These are phyloP conservation scores for Bombus cullumanus DNA, from an alignment of 1,140 invertebrate species.

Conservation along the genomic window DNA sequence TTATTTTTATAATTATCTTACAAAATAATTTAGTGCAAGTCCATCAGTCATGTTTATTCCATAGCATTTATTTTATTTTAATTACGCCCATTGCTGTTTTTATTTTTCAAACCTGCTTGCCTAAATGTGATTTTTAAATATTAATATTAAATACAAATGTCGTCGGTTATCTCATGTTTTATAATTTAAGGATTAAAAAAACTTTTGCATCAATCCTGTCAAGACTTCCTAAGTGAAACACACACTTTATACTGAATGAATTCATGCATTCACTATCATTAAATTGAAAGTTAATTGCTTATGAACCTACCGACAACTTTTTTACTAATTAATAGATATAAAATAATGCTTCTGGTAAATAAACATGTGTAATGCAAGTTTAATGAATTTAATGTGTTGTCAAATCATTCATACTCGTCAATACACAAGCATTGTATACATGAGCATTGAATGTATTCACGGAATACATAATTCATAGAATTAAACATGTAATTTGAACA, in stretches of 20 bases:
- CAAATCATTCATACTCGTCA: slow-evolving; percentile 74
- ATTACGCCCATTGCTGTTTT: not conserved
- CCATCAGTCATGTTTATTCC: slow-evolving; percentile 5
- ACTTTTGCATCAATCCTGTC: slow-evolving; percentile 77
- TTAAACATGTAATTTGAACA: slow-evolving; percentile 77
- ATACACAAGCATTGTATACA: slow-evolving; percentile 73
- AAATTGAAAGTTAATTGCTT: slow-evolving; percentile 76
- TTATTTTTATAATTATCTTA: slow-evolving; percentile 30
- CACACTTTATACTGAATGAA: slow-evolving; percentile 66
- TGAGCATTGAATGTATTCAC: slow-evolving; percentile 61
- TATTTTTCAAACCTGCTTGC: slow-evolving; percentile 1
- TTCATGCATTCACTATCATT: slow-evolving; percentile 68
- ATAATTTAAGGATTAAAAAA: slow-evolving; percentile 33
- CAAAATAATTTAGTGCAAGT: slow-evolving; percentile 11
- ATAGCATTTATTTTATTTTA: slow-evolving; percentile 30
- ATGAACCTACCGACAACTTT: slow-evolving; percentile 75
- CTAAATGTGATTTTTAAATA: slow-evolving; percentile 27
- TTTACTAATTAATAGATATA: slow-evolving; percentile 79
- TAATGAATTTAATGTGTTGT: slow-evolving; percentile 75
- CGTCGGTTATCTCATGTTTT: not conserved
- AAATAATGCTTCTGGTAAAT: slow-evolving; percentile 78
- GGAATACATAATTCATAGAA: slow-evolving; percentile 74
- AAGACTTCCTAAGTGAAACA: slow-evolving; percentile 69
- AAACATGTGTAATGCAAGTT: slow-evolving; percentile 78
- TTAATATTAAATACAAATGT: slow-evolving; percentile 12